Base-by-base conservation (phyloP, 2,888 invertebrate species). In the Archips crataeganus region DNA sequence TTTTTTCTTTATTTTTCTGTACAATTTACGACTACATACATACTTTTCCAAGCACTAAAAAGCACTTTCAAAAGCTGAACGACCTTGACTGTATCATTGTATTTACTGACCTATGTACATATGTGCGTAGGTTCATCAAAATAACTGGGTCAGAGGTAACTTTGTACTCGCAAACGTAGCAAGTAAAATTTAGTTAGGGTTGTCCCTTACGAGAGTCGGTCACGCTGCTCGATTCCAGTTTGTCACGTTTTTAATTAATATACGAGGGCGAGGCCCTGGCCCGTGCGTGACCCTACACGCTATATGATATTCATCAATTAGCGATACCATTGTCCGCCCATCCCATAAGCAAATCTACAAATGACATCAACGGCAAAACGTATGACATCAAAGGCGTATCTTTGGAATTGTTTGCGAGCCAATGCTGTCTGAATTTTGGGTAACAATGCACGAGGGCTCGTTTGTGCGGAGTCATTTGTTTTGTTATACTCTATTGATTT, bases 201-300 rank as follows among this genome's bases (percentile, higher is more conserved):
- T 84, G 84, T 84, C 84, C 77, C 70, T 75, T 77, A 79, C 77
- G 76, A 67, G 78, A 81, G 79, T 83, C 82, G 80, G 87, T 85
- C 86, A 84, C 83, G 85, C 79, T 83, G 89, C 88, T 83, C 83
- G 90, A 89, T 89, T 89, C 85, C 85, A 81, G 85, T 87, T 85
- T 90, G 92, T 92, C 92, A 92, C 87, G 89, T 89, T 92, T 92
- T 93, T 93, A 92, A 93, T 93, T 92, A 92, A 91, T 91, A 87
- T 89, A 90, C 83, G 88, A 88, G 86, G 88, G 89, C 66, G 87
- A 79, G 89, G 86, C 80, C 81, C 84, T 84, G 90, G 85, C 79
- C 81, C 85, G 84, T 84, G 86, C 85, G 84, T 82, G 85, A 82
- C 85, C 88, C 83, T 84, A 82, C 84, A 79, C 70, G 76, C 80